phyloP scores from a whole-genome alignment of 2,888 invertebrate genomes.

The Cantharis rufa region DNA sequence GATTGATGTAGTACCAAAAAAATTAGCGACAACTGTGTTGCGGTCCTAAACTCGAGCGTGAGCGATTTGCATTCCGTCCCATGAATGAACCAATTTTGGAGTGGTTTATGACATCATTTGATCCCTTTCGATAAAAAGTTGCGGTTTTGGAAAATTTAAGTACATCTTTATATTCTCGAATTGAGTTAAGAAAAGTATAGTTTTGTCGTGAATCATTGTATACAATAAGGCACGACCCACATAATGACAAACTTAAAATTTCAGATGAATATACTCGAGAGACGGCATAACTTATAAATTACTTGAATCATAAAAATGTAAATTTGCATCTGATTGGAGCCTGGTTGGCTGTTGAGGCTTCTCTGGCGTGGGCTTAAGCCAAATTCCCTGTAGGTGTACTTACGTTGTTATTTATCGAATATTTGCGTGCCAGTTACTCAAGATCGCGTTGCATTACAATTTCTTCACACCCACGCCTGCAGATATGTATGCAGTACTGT shows the following conservation, averaged over 20 bases:
- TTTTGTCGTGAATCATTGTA: not conserved
- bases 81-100: not conserved
- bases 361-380: slow-evolving; percentile 33
- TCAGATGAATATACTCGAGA: slow-evolving; percentile 15
- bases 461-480: slow-evolving; percentile 13
- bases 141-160: not conserved
- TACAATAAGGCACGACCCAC: slow-evolving; percentile 23
- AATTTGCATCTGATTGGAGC: slow-evolving; percentile 24
- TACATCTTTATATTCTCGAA: not conserved
- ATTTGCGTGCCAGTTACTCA: slow-evolving; percentile 33
- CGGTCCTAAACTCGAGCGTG: not conserved
- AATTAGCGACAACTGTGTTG: too few relatives aligned
- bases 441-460: slow-evolving; percentile 14
- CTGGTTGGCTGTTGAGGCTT: slow-evolving; percentile 27
- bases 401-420: slow-evolving; percentile 38
- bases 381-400: slow-evolving; percentile 37
- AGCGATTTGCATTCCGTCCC: not conserved
- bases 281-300: slow-evolving; percentile 25
- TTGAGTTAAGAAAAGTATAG: not conserved
- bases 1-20: too few relatives aligned
- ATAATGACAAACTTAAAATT: slow-evolving; percentile 24
- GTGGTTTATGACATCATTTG: not conserved
- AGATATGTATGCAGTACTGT: slow-evolving; percentile 9
- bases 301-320: slow-evolving; percentile 29
- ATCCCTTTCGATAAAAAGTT: not conserved